Base-by-base conservation (phyloP, 2,113 vertebrate genomes). In the Arizona elegans region DNA sequence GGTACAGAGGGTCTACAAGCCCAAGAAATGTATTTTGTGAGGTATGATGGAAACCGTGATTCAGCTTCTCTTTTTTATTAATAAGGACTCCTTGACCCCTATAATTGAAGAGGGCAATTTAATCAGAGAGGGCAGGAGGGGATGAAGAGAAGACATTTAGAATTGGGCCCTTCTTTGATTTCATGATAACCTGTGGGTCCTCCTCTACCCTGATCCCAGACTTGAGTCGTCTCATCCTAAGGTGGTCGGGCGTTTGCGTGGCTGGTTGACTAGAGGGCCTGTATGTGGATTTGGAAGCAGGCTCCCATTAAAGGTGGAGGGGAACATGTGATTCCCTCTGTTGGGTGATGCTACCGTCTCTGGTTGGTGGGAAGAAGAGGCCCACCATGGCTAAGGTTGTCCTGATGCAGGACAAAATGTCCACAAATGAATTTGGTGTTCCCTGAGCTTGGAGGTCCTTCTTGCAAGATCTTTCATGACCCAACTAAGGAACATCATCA, bases 1-100 rank as follows among this genome's bases (percentile, higher is more conserved):
- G 95, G 94, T 92, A 5, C 65, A 0, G 87, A 58, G 21, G 92
- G 56, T 43, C 75, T 81, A 29, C 75, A 33, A 94, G 94, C 89
- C 94, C 65, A 86, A 96, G 92, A 96, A 96, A 93, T 92, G n/a
- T 26, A 90, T 96, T 96, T 96, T 93, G 92, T 88, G 91, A 56
- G 91, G 93, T 91, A 97, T 96, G 95, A 96, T 97, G 94, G 62
- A 92, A 94, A 94, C 93, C 92, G 96, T 87, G 93, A 96, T 47
- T 87, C 50, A 54, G 90, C 59, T 94, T 95, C 88, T 62, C 91
- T 95, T 3, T 94, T 94, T 90, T 1, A 95, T 95, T 93, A 95
- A 96, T 91, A 93, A 95, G 95, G 94, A 90, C 93, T 94, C 33
- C 0, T 2, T 90, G 0, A 1, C 65, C 92, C 3, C 93, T 94